These are phyloP conservation scores for Xanthorhoe spadicearia DNA, from an alignment of 2,888 invertebrate genomes.

Conservation along the genomic window DNA sequence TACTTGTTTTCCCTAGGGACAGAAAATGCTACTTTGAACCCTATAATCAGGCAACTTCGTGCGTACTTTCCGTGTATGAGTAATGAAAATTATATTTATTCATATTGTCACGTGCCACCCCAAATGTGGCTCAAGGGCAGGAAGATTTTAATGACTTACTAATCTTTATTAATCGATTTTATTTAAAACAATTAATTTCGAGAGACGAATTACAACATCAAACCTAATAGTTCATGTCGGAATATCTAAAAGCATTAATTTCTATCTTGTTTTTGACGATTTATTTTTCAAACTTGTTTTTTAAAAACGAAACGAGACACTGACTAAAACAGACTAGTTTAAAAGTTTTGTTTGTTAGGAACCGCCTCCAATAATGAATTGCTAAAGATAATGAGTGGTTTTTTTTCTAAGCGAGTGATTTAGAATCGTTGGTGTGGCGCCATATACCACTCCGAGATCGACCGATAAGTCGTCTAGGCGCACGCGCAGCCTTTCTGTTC, in stretches of 20 bases:
- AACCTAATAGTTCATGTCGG: conserved; percentile 23
- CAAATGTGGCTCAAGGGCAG: too few relatives aligned
- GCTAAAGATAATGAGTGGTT: conserved; percentile 52
- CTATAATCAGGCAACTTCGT: too few relatives aligned
- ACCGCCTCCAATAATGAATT: conserved; percentile 47
- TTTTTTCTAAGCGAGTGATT: conserved; percentile 63
- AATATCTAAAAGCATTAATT: conserved; percentile 27
- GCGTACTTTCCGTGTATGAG: too few relatives aligned
- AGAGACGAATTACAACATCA: conserved; percentile 34
- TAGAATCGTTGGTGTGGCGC: conserved; percentile 65
- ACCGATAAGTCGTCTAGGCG: conserved; percentile 53
- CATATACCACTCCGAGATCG: conserved; percentile 59
- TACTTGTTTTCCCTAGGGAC: too few relatives aligned
- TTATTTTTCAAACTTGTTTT: conserved; percentile 36
- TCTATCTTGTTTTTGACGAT: conserved; percentile 21
- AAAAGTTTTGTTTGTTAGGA: conserved; percentile 27
- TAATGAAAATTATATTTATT: too few relatives aligned
- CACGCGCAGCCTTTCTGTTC: conserved; percentile 53
- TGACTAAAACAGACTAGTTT: conserved; percentile 16
- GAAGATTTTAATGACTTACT: too few relatives aligned
- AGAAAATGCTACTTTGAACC: too few relatives aligned
- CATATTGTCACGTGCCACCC: too few relatives aligned
- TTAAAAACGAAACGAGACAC: conserved; percentile 16
- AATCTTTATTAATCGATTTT: conserved; percentile 6
- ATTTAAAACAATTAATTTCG: conserved; percentile 24